Evolutionary conservation across 2,888 invertebrate genomes (phyloP), one percentile per base, ranked within the genome.

Genomic region (Lasioglossum oenotherae): DNA sequence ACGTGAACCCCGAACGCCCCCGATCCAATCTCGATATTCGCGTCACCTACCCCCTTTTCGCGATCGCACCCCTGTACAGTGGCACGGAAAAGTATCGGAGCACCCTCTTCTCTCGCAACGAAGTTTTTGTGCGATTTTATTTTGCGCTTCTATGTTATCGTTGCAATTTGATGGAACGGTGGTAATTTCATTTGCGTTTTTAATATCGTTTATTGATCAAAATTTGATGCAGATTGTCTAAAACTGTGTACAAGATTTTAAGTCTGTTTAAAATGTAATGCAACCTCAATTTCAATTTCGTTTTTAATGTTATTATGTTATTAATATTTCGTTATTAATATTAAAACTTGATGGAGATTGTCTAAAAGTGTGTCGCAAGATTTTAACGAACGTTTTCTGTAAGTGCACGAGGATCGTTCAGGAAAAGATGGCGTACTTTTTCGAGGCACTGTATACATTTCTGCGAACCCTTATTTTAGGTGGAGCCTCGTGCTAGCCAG

Each of bases 21-120:
- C 89, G 89, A 91, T 91, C 84, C 89, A 91, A 92, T 92, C 90
- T 87, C 89, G 87, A 91, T 88, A 91, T 91, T 87, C 84, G 74
- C 64, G 64, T 79, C 83, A 71, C 77, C 44, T 35, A 35, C 71
- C 79, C 84, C 81, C 57, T 46, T 74, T 38, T 57, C 44, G 31
- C 74, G 41, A 49, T 72, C 35, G 53, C 80, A 69, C 72, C 57
- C 74, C 46, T 53, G 78, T 60, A 60, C 60, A 60, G 60, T 27
- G 60, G 27, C 14, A 2, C 60, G 27, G 27, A 14, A 60, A 60
- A 60, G 60, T 60, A 60, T 60, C 60, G 5, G 27, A 12, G 60
- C 60, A 27, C 27, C 60, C 4, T 14, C 5, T 27, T 16, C 27
- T 27, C 4, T 14, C 27, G 60, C 14, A 14, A 27, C 60, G 4